Evolutionary conservation across 2,888 invertebrate species (phyloP), one percentile per base, ranked within the genome.

Genomic region (Eumacrocentrus americanus): DNA sequence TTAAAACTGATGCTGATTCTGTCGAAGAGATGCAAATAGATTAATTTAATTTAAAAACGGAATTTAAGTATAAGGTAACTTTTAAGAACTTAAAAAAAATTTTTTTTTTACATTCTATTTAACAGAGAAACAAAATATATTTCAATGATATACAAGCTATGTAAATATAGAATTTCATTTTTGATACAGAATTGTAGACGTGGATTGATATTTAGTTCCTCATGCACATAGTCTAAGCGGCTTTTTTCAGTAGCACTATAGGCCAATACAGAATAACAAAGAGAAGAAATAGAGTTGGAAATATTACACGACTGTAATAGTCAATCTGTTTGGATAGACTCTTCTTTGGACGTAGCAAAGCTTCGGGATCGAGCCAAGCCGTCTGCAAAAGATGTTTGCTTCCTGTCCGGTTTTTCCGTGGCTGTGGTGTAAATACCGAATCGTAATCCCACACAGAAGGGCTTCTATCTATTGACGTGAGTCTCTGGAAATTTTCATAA

Each of bases 211-310:
- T n/a, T n/a, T n/a, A n/a, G n/a, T n/a, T n/a, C n/a, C n/a, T n/a
- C n/a, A n/a, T n/a, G n/a, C n/a, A n/a, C n/a, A n/a, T n/a, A n/a
- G n/a, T n/a, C n/a, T n/a, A n/a, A n/a, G n/a, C n/a, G n/a, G n/a
- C n/a, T 54, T 67, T 65, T 62, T 88, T 89, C 67, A 90, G 82
- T 47, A 91, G 81, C 48, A 92, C 81, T 61, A 91, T 88, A 0
- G 91, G 91, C 91, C 92, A 92, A 80, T 91, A 92, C 74, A 91
- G 83, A 0, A 89, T 83, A 54, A 89, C 87, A 77, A 92, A 92
- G 14, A 91, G 83, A 14, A 90, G 84, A 81, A 92, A 93, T n/a
- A 91, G 77, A 12, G 87, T 86, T 5, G 92, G 92, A 78, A 92
- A 92, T 3, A 91, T 86, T 50, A 90, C 86, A 52, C 91, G 84